These are phyloP conservation scores for Nylanderia fulva DNA, from an alignment of 1,140 invertebrate genomes.

Conservation along the genomic window DNA sequence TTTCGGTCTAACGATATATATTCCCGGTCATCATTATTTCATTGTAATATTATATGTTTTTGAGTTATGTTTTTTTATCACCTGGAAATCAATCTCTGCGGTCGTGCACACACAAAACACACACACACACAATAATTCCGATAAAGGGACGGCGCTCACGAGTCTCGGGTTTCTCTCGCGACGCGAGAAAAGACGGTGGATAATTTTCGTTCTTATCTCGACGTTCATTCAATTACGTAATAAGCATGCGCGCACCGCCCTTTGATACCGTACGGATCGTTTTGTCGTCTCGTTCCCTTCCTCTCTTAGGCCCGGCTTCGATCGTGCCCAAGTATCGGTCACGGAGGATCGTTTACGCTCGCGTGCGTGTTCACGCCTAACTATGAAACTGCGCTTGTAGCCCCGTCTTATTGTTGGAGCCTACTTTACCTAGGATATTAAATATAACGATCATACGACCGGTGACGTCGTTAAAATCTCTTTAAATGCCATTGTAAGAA, in stretches of 20 bases:
- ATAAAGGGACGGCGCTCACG: constrained; percentile 15
- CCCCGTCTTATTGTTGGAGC: neutral
- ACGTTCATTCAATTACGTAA: constrained; percentile 49
- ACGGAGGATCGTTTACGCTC: constrained; percentile 18
- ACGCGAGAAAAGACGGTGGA: constrained; percentile 10
- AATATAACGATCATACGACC: neutral
- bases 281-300: constrained; percentile 18
- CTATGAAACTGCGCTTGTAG: constrained; percentile 37
- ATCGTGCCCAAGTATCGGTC: constrained; percentile 47
- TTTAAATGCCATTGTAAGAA: neutral
- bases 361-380: constrained; percentile 22
- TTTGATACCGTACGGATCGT: constrained; percentile 13
- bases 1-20: neutral
- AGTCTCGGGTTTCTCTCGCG: constrained; percentile 31
- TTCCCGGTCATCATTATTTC: neutral
- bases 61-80: neutral
- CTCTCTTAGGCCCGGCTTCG: neutral
- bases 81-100: neutral
- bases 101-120: neutral
- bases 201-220: constrained; percentile 45
- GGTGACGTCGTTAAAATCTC: constrained; percentile 2
- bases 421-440: constrained; percentile 27
- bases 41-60: neutral
- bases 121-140: neutral
- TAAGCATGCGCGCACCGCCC: neutral